These are phyloP conservation scores for Ambastaia sidthimunki DNA, from an alignment of 2,797 vertebrate genomes.

Conservation along the genomic window DNA sequence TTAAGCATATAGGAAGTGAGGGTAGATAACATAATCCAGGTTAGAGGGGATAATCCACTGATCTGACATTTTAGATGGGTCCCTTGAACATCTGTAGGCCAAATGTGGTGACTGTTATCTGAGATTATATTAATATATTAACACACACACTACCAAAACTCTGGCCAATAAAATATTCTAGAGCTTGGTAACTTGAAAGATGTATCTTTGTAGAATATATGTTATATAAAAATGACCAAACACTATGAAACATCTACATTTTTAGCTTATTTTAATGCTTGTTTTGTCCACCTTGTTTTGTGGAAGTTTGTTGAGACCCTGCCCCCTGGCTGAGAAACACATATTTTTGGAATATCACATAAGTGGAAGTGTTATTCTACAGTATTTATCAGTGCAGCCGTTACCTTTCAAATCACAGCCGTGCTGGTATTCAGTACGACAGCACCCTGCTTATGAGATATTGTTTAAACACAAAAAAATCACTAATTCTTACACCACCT, in stretches of 20 bases:
- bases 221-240: no score
- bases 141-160: no score
- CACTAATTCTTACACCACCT: background rate
- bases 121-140: background rate
- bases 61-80: slow-evolving; percentile 17
- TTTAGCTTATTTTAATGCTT: no score
- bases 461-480: slow-evolving; percentile 1
- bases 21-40: slow-evolving; percentile 8
- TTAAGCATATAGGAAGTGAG: slow-evolving; percentile 17
- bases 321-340: no score
- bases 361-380: background rate
- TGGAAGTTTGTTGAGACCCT: no score
- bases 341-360: no score
- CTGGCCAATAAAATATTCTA: no score
- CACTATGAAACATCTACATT: no score
- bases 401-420: background rate
- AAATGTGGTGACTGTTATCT: background rate
- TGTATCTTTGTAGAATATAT: no score
- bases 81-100: background rate
- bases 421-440: background rate
- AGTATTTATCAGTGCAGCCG: background rate
- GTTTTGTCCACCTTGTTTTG: no score
- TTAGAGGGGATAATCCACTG: slow-evolving; percentile 20
- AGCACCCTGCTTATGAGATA: background rate
- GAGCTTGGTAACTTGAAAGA: no score